phyloP scores from a whole-genome alignment of 2,888 invertebrate genomes.

The Seira ritae region DNA sequence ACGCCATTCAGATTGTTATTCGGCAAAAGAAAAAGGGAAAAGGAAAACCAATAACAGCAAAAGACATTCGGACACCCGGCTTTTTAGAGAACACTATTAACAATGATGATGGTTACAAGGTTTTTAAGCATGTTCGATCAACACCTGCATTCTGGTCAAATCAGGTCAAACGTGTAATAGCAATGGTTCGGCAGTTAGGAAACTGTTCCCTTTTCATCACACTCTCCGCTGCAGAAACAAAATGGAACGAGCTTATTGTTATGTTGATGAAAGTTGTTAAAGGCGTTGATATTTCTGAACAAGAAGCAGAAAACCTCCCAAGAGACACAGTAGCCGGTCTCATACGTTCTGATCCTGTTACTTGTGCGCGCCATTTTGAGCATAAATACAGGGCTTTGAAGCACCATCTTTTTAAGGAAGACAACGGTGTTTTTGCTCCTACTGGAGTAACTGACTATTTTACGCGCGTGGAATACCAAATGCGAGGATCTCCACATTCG shows the following conservation, averaged over 20 bases:
- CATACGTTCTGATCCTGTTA: constrained; percentile 42
- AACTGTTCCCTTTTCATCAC: constrained; percentile 57
- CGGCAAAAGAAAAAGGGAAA: constrained; percentile 30
- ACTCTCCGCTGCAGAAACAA: constrained; percentile 57
- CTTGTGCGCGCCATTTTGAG: constrained; percentile 46
- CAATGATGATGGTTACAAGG: constrained; percentile 58
- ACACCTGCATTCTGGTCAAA: constrained; percentile 58
- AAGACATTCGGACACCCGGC: background rate
- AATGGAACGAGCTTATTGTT: constrained; percentile 48
- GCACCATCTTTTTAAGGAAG: background rate
- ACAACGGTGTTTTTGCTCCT: background rate
- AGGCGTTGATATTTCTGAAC: constrained; percentile 7
- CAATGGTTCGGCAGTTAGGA: constrained; percentile 60
- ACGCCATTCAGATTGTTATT: constrained; percentile 32
- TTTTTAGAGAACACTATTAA: constrained; percentile 24
- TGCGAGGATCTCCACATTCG: constrained; percentile 38
- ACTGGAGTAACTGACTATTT: constrained; percentile 17
- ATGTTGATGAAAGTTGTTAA: constrained; percentile 23
- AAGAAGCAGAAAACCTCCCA: constrained; percentile 24
- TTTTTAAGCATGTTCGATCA: constrained; percentile 43
- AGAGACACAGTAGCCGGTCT: constrained; percentile 13
- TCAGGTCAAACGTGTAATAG: constrained; percentile 33
- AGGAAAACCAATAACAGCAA: constrained; percentile 33
- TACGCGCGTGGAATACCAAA: constrained; percentile 21
- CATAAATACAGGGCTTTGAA: constrained; percentile 9